Percentiles rank a stretch among this genome's conserved stretches.
phyloP scores from a whole-genome alignment of 1,140 invertebrate genomes.

The Proctacanthus coquilletti region DNA sequence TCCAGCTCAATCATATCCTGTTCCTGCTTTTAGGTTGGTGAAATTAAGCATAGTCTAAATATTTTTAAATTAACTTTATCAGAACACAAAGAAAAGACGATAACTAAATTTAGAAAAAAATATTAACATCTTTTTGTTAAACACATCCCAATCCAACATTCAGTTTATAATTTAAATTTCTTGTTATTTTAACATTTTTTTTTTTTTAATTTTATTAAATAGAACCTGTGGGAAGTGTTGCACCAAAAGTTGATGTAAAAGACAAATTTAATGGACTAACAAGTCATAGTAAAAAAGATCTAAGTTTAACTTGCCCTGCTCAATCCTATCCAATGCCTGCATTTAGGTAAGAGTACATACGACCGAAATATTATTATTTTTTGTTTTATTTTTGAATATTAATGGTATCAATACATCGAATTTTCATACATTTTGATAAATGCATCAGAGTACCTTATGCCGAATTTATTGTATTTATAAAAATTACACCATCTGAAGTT shows the following conservation, averaged over 20 bases:
- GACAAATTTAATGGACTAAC: constrained; percentile 22
- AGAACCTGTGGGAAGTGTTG: constrained; percentile 54
- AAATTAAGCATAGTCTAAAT: constrained; percentile 3
- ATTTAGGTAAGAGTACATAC: constrained; percentile 41
- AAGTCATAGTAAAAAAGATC: constrained; percentile 25
- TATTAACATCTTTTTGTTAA: constrained; percentile 8
- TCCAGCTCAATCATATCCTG: constrained; percentile 43
- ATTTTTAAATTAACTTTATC: constrained; percentile 4
- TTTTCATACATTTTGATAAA: constrained; percentile 34
- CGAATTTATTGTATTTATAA: constrained; percentile 45
- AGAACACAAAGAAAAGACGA: not conserved
- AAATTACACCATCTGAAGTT: constrained; percentile 39
- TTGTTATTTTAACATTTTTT: not conserved
- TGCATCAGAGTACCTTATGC: too few relatives aligned
- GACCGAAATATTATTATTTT: too few relatives aligned
- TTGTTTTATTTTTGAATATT: constrained; percentile 31
- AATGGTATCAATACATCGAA: too few relatives aligned
- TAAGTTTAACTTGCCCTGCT: constrained; percentile 46
- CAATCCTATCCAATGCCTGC: constrained; percentile 43
- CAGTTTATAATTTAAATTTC: constrained; percentile 6
- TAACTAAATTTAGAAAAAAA: constrained; percentile 6
- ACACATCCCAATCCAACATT: constrained; percentile 8
- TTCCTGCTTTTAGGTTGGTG: constrained; percentile 39
- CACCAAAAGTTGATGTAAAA: constrained; percentile 40
- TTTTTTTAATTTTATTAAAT: constrained; percentile 26